Base-by-base conservation (phyloP, 1,140 invertebrate species). In the Sipha flava region DNA sequence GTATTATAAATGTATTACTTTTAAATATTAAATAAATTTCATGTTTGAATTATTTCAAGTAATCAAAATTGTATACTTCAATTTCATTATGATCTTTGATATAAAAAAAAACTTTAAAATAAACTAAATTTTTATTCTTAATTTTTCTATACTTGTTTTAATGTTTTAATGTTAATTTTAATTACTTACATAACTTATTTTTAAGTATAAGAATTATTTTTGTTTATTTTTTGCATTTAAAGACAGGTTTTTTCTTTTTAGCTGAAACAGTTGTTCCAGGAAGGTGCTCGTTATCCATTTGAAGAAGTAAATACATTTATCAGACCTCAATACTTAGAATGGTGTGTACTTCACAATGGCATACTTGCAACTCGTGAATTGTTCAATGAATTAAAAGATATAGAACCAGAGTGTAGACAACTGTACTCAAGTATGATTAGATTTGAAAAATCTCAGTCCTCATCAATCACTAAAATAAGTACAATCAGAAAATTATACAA, bases 401-500 rank as follows among this genome's bases (percentile, higher is more conserved):
- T 73, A 52, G 47, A 73, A 23, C 70, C 70, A 34, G 31, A 37
- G 3, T 73, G 70, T 12, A 49, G 34, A 52, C 26, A 73, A 16
- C 10, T 73, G n/a, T 73, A 52, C 14, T 52, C 47, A 16, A 18
- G 16, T 1, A 73, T 73, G 70, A 73, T 73, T 52, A 6, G 7
- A 6, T 73, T 52, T 14, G 70, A 73, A 73, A 49, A 31, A 21
- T 21, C 47, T 52, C 70, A 73, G 16, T 34, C 21, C 2, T 73
- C 47, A 0, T 21, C 18, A 18, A 73, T 73, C 1, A 73, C 43
- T 10, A 73, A 73, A 52, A 23, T 73, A 16, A 21, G 31, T 21
- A 52, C 26, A 16, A 73, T 73, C 5, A 73, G 70, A 47, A 73
- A 73, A 26, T 52, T 73, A 29, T 73, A 73, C 26, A 73, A 73